Conservation (phyloP, 2,888 invertebrate genomes). For the Artemia sinica region DNA sequence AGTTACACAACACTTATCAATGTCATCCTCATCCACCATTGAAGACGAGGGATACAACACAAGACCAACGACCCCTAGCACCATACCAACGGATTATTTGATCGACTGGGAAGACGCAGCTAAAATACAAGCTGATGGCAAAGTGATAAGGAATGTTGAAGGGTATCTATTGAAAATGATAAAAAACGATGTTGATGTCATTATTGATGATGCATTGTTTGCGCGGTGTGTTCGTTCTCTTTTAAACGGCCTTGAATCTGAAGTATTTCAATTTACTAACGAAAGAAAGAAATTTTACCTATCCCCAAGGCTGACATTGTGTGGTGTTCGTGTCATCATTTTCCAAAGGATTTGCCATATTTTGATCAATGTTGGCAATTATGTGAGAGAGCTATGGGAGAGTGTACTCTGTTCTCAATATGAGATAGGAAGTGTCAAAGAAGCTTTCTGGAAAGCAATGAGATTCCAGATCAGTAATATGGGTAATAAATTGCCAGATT, state of each 20-base stretch:
- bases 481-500: background rate
- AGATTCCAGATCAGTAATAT: background rate
- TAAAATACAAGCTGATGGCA: background rate
- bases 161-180: background rate
- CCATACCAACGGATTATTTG: background rate
- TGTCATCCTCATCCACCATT: background rate
- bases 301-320: background rate
- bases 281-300: slow-evolving; percentile 2
- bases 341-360: background rate
- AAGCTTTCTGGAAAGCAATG: background rate
- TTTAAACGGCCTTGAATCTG: background rate
- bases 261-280: background rate
- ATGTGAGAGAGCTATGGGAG: background rate
- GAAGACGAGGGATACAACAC: background rate
- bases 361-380: background rate
- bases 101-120: background rate
- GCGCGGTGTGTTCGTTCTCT: background rate
- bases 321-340: slow-evolving; percentile 1
- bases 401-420: background rate
- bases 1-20: background rate
- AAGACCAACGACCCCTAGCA: background rate
- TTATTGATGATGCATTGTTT: background rate
- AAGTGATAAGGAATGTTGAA: background rate
- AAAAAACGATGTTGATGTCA: background rate
- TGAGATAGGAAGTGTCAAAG: background rate